A percentile compares a stretch with the other conserved stretches of the same genome.
Evolutionary conservation across 2,888 invertebrate species (phyloP).

Genomic region (Halictus ligatus): DNA sequence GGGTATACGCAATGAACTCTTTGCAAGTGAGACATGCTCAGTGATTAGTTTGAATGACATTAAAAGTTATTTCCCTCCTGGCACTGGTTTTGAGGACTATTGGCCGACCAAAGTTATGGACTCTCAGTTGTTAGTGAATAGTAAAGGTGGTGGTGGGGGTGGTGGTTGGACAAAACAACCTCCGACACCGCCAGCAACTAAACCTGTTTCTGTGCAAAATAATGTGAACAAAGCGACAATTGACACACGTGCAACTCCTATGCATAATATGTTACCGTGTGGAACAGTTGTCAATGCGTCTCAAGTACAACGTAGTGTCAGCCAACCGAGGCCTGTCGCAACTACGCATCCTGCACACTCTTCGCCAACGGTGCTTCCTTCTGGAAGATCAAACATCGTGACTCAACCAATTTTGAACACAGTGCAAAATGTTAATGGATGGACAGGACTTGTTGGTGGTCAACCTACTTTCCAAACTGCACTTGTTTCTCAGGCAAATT

Average conservation of each 20-base stretch:
- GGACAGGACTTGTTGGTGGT: conserved; percentile 84
- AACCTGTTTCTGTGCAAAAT: conserved; percentile 77
- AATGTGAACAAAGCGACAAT: conserved; percentile 77
- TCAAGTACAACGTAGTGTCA: conserved; percentile 77
- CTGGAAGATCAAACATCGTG: conserved; percentile 74
- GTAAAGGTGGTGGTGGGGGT: conserved; percentile 86
- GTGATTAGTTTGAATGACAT: conserved; percentile 96
- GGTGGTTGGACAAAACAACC: conserved; percentile 93
- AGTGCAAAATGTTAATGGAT: conserved; percentile 83
- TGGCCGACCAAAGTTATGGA: conserved; percentile 96
- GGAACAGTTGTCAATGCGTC: conserved; percentile 71
- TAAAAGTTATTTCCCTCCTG: conserved; percentile 95
- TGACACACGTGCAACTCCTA: conserved; percentile 70
- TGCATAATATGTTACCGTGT: conserved; percentile 74
- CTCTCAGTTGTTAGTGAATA: conserved; percentile 90
- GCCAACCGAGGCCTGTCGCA: conserved; percentile 78
- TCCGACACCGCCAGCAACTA: conserved; percentile 87
- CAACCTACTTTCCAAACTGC: conserved; percentile 83
- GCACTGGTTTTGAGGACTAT: conserved; percentile 95
- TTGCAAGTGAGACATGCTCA: conserved; percentile 95
- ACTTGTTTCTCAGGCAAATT: conserved; percentile 79
- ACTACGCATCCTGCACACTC: conserved; percentile 79
- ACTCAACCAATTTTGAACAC: conserved; percentile 80
- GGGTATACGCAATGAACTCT: conserved; percentile 95
- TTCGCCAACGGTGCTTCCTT: conserved; percentile 78